These are phyloP conservation scores for Leptoteleia sp. DNA, from an alignment of 1,140 invertebrate genomes.

Conservation along the genomic window DNA sequence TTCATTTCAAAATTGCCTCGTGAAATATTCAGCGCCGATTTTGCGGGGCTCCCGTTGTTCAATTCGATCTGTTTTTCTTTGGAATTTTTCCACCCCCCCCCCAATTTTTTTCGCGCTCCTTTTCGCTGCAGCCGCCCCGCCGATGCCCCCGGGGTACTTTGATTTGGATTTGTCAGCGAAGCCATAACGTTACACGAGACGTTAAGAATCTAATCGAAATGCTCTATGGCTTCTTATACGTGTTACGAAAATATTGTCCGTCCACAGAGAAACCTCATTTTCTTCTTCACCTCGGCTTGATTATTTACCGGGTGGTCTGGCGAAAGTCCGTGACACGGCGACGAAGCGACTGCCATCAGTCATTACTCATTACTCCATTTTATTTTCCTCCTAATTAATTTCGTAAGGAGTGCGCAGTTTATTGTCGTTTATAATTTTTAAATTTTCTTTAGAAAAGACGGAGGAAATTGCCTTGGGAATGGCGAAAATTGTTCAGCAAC, in stretches of 20 bases:
- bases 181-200: constrained; percentile 64
- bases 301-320: constrained; percentile 44
- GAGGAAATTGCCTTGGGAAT: no score
- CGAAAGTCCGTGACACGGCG: constrained; percentile 3
- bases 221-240: constrained; percentile 69
- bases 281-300: constrained; percentile 37
- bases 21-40: constrained; percentile 35
- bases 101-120: not conserved
- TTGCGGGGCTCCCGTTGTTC: constrained; percentile 18
- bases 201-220: constrained; percentile 74
- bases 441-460: no score
- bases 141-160: no score
- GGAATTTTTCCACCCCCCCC: not conserved
- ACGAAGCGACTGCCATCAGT: no score
- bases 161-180: constrained; percentile 69
- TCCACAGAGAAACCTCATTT: constrained; percentile 55
- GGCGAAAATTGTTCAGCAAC: no score
- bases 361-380: no score
- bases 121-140: no score
- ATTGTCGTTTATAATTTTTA: no score
- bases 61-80: constrained; percentile 10
- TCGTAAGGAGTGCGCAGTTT: no score
- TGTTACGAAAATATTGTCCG: constrained; percentile 62
- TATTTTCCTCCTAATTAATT: no score
- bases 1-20: constrained; percentile 35